Base-by-base conservation (phyloP, 2,888 invertebrate genomes). In the Drosophila quinaria region DNA sequence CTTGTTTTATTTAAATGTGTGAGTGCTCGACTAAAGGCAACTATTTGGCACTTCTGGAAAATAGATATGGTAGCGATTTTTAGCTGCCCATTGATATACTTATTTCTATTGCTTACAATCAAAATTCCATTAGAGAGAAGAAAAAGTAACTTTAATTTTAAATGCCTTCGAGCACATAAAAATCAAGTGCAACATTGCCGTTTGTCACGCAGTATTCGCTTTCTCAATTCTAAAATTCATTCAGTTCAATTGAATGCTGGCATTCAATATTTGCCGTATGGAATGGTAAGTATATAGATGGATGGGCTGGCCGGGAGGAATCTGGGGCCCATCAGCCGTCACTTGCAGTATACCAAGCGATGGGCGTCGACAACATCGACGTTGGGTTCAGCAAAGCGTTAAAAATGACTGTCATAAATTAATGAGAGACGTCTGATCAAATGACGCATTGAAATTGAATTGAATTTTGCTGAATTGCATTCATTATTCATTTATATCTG, bases 321-420 rank as follows among this genome's bases (percentile, higher is more conserved):
- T 41, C 2, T 41, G 39, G 39, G 39, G 39, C 15, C 39, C 39
- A 41, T 41, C 39, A 41, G 39, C 15, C 17, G 39, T 41, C 39
- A 41, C 17, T 41, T 17, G 39, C 39, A 41, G 17, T 10, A 41
- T 41, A 10, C 10, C 9, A 15, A 9, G 39, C 3, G 15, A 15
- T n/a, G 39, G 39, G 39, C 15, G 15, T 41, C 17, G 15, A 41
- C 39, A 8, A 41, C 39, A 8, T 15, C 39, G 15, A 39, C 39
- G 3, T 39, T 39, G 39, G 39, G 81, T 71, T 74, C 80, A 88
- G 78, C 80, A 82, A 87, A 89, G 90, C 88, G 80, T 87, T 89
- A 86, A 85, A 90, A 89, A 89, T 88, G 76, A 79, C 83, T 83
- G 81, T 81, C 89, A 91, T 91, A 91, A 91, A 90, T 91, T 90